Evolutionary conservation across 1,140 invertebrate species (phyloP).

Genomic region (Bombus impatiens): DNA sequence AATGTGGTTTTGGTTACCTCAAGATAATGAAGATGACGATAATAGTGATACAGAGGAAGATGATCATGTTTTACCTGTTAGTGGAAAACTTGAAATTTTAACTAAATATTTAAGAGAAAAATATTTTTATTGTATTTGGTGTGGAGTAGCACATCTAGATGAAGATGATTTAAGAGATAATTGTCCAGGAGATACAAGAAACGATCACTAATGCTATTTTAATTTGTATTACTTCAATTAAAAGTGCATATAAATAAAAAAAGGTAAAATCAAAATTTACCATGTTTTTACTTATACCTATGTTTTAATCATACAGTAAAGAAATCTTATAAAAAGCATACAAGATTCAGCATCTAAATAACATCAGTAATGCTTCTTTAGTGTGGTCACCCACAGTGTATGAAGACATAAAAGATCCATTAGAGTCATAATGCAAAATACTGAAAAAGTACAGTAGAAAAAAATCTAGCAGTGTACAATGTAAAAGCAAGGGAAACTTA

Average conservation of each 20-base stretch:
- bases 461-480: conserved; percentile 51
- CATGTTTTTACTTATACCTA: conserved; percentile 32
- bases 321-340: background rate
- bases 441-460: conserved; percentile 59
- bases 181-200: conserved; percentile 87
- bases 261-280: conserved; percentile 25
- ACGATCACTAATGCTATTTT: conserved; percentile 83
- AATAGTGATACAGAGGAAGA: conserved; percentile 75
- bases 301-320: conserved; percentile 9
- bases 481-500: conserved; percentile 60
- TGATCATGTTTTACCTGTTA: conserved; percentile 65
- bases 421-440: conserved; percentile 76
- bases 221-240: conserved; percentile 3
- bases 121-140: conserved; percentile 92
- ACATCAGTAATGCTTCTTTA: conserved; percentile 33
- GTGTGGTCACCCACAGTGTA: conserved; percentile 38
- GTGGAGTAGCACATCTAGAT: conserved; percentile 86
- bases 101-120: conserved; percentile 86
- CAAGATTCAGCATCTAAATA: conserved; percentile 23
- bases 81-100: conserved; percentile 85
- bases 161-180: conserved; percentile 84
- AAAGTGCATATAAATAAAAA: conserved; percentile 17
- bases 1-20: conserved; percentile 87
- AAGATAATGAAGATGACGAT: conserved; percentile 71
- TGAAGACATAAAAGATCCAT: conserved; percentile 75